Evolutionary conservation across 2,888 invertebrate genomes (phyloP).

Genomic region (Nomada fabriciana): DNA sequence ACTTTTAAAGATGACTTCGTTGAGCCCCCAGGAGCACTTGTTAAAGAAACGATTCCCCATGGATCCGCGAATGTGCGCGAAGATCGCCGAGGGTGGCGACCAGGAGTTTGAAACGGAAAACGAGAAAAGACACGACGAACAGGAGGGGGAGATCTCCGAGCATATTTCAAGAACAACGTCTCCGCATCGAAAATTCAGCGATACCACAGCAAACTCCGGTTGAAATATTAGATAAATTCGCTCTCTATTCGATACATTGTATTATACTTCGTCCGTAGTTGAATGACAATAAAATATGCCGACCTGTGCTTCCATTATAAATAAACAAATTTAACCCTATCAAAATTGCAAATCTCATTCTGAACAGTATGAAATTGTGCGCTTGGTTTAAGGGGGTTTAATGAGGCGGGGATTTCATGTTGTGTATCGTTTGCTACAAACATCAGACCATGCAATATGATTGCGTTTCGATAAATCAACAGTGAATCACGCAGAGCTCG

Average conservation of each 20-base stretch:
- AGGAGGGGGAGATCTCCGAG: constrained; percentile 3
- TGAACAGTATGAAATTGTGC: constrained; percentile 23
- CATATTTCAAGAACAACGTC: constrained; percentile 33
- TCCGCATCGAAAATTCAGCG: constrained; percentile 65
- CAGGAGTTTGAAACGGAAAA: constrained; percentile 25
- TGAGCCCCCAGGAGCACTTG: constrained; percentile 64
- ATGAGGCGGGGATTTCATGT: constrained; percentile 2
- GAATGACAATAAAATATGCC: neutral
- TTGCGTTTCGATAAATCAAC: constrained; percentile 1
- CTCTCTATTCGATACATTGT: neutral
- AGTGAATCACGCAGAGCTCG: neutral
- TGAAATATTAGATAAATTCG: neutral
- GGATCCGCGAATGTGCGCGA: constrained; percentile 21
- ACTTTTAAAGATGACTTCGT: constrained; percentile 60
- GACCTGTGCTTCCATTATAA: neutral
- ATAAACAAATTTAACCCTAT: neutral
- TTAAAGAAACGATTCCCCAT: constrained; percentile 34
- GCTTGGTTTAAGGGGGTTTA: neutral
- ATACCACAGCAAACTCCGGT: constrained; percentile 59
- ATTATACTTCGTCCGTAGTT: neutral
- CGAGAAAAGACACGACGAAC: constrained; percentile 14
- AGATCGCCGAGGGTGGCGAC: constrained; percentile 8
- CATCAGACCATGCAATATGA: neutral
- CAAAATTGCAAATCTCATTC: neutral
- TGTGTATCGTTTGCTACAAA: neutral